phyloP scores from a whole-genome alignment of 1,140 invertebrate species.

The Odontomachus brunneus region DNA sequence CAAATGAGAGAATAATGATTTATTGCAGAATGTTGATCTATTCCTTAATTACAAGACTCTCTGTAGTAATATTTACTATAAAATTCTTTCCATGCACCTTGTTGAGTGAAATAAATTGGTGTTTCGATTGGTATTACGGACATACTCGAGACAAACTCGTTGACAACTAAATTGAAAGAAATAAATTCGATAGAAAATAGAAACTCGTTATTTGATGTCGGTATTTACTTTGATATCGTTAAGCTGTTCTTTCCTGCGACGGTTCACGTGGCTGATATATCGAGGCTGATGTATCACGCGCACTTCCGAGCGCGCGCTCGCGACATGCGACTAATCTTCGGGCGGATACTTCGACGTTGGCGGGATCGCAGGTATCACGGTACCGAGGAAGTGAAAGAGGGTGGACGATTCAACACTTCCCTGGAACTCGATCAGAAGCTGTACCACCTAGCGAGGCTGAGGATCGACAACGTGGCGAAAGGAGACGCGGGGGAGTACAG shows the following conservation, averaged over 20 bases:
- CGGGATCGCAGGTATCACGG: slow-evolving; percentile 91
- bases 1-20: too few species aligned
- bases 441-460: slow-evolving; percentile 94
- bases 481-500: slow-evolving; percentile 97
- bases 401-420: slow-evolving; percentile 91
- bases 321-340: neutral
- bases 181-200: too few species aligned
- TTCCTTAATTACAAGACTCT: too few species aligned
- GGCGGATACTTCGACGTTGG: slow-evolving; percentile 44
- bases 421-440: slow-evolving; percentile 94
- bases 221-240: too few species aligned
- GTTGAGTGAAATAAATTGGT: too few species aligned
- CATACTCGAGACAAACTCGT: too few species aligned
- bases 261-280: neutral
- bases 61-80: too few species aligned
- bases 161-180: too few species aligned
- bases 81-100: too few species aligned
- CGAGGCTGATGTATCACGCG: neutral
- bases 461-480: slow-evolving; percentile 93
- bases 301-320: slow-evolving; percentile 45
- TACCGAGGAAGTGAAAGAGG: slow-evolving; percentile 91
- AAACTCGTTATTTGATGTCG: too few species aligned
- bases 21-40: too few species aligned
- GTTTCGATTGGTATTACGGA: too few species aligned
- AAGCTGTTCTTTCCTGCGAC: neutral